phyloP scores from a whole-genome alignment of 2,113 vertebrate genomes.

The Phasianus colchicus region DNA sequence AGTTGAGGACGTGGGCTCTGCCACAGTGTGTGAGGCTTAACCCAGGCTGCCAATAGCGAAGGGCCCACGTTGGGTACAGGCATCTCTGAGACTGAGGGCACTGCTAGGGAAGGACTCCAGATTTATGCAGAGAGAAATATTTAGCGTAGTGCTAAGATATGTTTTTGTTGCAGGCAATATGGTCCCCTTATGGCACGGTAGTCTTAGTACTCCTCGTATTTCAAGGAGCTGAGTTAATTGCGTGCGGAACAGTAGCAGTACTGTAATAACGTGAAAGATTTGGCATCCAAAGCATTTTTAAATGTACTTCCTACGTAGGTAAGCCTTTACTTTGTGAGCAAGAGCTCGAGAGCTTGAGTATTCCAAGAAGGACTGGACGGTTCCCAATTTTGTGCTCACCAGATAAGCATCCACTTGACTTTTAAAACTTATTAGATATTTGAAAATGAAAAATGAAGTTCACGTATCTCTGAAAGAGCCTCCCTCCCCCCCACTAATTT shows the following conservation, averaged over 20 bases:
- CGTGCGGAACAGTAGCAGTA: slow-evolving; percentile 28
- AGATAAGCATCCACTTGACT: neutral
- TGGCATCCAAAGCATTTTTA: neutral
- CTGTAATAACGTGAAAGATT: neutral
- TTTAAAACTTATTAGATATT: neutral
- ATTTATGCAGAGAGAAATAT: slow-evolving; percentile 69
- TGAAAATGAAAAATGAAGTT: neutral
- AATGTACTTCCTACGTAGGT: neutral
- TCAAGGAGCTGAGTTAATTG: slow-evolving; percentile 56
- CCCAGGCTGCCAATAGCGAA: rapidly evolving
- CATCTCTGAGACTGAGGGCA: neutral
- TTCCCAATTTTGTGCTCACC: neutral
- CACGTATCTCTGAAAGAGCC: neutral
- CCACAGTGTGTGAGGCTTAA: neutral
- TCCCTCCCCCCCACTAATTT: neutral
- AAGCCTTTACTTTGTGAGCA: neutral
- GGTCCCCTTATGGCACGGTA: slow-evolving; percentile 65
- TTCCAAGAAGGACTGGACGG: neutral
- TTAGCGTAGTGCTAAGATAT: slow-evolving; percentile 53
- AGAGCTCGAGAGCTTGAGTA: neutral
- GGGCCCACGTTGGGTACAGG: neutral
- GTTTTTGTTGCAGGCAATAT: slow-evolving; percentile 66
- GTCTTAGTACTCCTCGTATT: slow-evolving; percentile 27
- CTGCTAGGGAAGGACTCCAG: slow-evolving; percentile 22
- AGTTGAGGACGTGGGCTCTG: rapidly evolving